Evolutionary conservation across 2,113 vertebrate genomes (phyloP).

Genomic region (Hepsetus odoe): DNA sequence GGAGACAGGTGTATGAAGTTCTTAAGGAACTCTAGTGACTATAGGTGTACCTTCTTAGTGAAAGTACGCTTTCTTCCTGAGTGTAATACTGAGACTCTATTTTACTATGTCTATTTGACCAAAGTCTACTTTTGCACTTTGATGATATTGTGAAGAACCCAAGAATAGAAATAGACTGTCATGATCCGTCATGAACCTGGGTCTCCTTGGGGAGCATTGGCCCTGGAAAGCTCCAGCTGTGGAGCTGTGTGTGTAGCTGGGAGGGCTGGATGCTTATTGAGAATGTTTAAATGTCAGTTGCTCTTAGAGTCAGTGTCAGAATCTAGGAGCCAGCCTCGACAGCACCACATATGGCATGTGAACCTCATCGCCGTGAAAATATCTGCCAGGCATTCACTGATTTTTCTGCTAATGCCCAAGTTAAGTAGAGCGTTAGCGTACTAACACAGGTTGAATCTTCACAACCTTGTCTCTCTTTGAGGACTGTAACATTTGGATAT

Average conservation of each 20-base stretch:
- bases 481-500: background rate
- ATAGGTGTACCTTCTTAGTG: no score
- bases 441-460: conserved; percentile 16
- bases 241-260: background rate
- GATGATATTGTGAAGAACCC: no score
- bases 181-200: no score
- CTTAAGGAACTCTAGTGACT: no score
- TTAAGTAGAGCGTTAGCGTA: conserved; percentile 17
- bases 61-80: no score
- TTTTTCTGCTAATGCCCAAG: conserved; percentile 30
- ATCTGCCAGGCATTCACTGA: conserved; percentile 35
- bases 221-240: background rate
- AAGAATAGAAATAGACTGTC: no score
- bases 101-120: no score
- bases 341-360: conserved; percentile 33
- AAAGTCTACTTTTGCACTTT: no score
- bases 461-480: background rate
- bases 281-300: conserved; percentile 51
- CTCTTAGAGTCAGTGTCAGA: conserved; percentile 26
- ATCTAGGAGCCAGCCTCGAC: conserved; percentile 4
- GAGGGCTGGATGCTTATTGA: conserved; percentile 19
- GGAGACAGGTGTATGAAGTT: no score
- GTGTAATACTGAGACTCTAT: no score
- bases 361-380: conserved; percentile 28
- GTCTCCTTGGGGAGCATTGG: background rate